Percentiles rank a stretch among this genome's conserved stretches.
phyloP scores from a whole-genome alignment of 2,797 vertebrate genomes.

The Muscicapa striata region DNA sequence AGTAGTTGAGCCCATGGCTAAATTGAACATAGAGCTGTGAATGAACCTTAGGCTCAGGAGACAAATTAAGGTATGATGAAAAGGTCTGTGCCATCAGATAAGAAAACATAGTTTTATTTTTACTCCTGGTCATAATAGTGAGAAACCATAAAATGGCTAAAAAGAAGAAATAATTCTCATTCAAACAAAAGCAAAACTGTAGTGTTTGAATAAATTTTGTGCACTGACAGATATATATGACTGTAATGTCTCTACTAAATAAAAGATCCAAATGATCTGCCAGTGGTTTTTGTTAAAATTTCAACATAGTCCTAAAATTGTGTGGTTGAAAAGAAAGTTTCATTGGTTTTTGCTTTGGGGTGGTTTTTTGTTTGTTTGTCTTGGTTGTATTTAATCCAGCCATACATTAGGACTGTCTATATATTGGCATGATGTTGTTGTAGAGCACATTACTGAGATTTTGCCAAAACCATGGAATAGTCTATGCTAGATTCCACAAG shows the following conservation, averaged over 20 bases:
- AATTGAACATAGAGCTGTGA: slow-evolving; percentile 2
- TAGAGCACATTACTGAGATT: not conserved
- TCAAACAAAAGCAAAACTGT: not conserved
- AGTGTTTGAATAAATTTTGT: not conserved
- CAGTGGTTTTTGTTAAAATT: not conserved
- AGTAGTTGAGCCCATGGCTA: not conserved
- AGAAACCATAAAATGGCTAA: not conserved
- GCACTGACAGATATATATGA: not conserved
- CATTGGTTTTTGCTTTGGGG: fast-evolving
- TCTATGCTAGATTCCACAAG: not conserved
- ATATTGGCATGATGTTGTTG: not conserved
- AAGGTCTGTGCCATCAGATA: not conserved
- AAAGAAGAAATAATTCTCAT: not conserved
- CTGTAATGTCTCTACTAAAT: not conserved
- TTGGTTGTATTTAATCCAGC: not conserved
- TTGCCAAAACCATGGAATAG: not conserved
- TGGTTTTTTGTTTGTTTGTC: not conserved
- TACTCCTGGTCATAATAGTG: not conserved
- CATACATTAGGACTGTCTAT: not conserved
- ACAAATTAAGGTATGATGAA: slow-evolving; percentile 38
- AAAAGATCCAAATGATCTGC: not conserved
- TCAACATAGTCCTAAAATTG: not conserved
- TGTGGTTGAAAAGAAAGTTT: not conserved
- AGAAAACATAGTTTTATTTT: slow-evolving; percentile 12
- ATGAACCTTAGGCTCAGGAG: not conserved